phyloP scores from a whole-genome alignment of 2,797 vertebrate genomes.

The Microctenopoma steveboyesi region DNA sequence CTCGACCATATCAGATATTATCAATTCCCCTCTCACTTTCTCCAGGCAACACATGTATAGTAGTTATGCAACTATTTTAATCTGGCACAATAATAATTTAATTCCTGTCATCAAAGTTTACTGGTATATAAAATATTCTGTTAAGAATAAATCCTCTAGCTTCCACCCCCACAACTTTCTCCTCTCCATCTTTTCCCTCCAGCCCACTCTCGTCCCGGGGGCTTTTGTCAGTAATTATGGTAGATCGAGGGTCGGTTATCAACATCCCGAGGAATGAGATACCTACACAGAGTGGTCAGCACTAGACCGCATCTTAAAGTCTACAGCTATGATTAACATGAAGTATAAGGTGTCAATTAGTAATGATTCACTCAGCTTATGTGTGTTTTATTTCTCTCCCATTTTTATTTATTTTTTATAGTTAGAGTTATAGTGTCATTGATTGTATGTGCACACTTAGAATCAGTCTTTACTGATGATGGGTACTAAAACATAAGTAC shows the following conservation, averaged over 20 bases:
- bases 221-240: conserved; percentile 61
- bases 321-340: conserved; percentile 11
- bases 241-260: conserved; percentile 42
- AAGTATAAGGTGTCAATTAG: conserved; percentile 15
- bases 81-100: conserved; percentile 31
- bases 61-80: conserved; percentile 28
- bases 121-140: conserved; percentile 49
- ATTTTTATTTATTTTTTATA: background rate
- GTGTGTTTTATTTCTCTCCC: background rate
- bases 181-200: conserved; percentile 19
- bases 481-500: too few relatives aligned
- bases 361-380: background rate
- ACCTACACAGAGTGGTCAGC: conserved; percentile 36
- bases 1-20: conserved; percentile 40
- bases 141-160: conserved; percentile 39
- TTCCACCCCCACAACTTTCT: conserved; percentile 27
- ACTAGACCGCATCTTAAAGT: conserved; percentile 7
- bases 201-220: conserved; percentile 35
- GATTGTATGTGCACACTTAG: background rate
- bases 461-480: too few relatives aligned
- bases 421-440: background rate
- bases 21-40: conserved; percentile 8
- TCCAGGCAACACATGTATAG: conserved; percentile 28
- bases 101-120: conserved; percentile 39
- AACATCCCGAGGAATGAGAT: conserved; percentile 43